phyloP scores from a whole-genome alignment of 2,888 invertebrate genomes.

The Rhagophthalmus giganteus region DNA sequence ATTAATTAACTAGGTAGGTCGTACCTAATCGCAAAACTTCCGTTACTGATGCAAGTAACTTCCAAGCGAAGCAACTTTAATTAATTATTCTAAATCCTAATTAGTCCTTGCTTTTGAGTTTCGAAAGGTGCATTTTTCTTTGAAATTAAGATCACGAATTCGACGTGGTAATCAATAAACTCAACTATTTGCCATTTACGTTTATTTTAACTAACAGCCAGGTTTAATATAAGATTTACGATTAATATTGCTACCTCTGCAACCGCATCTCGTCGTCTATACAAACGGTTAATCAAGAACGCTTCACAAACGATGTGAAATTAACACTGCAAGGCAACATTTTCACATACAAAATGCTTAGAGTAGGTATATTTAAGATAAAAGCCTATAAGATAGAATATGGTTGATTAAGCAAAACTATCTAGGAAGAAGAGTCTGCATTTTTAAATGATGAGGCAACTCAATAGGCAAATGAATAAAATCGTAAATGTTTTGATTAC shows the following conservation, averaged over 20 bases:
- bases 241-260: slow-evolving; percentile 21
- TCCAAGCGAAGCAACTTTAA: slow-evolving; percentile 17
- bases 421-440: too few species aligned
- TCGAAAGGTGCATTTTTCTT: too few species aligned
- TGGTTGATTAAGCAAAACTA: slow-evolving; percentile 21
- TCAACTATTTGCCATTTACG: too few species aligned
- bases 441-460: too few species aligned
- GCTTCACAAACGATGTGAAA: slow-evolving; percentile 9
- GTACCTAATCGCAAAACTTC: slow-evolving; percentile 5
- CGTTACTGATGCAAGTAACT: slow-evolving; percentile 6
- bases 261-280: too few species aligned
- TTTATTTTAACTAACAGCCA: slow-evolving; percentile 11
- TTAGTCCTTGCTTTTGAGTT: slow-evolving; percentile 19
- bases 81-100: slow-evolving; percentile 24
- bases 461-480: too few species aligned
- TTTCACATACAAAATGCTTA: slow-evolving; percentile 15
- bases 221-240: slow-evolving; percentile 9
- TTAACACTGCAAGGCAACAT: slow-evolving; percentile 15
- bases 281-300: slow-evolving; percentile 18
- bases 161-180: too few species aligned
- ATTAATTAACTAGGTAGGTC: too few species aligned
- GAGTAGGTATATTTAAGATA: slow-evolving; percentile 14
- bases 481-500: too few species aligned
- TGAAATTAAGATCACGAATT: too few species aligned
- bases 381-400: slow-evolving; percentile 14